Percentiles rank a stretch among this genome's conserved stretches.
phyloP scores from a whole-genome alignment of 2,113 vertebrate species.

The Mobula birostris region DNA sequence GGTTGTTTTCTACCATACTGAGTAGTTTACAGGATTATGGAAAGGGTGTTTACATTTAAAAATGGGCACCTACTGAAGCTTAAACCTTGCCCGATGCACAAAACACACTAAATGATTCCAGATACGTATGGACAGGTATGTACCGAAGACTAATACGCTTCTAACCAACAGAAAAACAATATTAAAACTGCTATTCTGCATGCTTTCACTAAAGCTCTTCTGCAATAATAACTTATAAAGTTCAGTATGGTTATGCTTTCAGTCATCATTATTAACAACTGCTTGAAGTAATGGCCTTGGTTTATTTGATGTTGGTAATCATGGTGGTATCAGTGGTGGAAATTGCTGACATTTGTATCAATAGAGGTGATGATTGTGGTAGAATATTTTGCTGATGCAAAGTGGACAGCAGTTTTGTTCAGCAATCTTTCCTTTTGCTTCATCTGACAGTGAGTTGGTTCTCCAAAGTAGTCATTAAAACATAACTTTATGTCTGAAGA shows the following conservation, averaged over 20 bases:
- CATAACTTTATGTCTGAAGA: neutral
- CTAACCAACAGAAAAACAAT: neutral
- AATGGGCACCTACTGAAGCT: neutral
- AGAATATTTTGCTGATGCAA: slow-evolving; percentile 21
- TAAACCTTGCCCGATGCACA: neutral
- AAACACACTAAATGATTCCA: neutral
- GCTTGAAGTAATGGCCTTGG: neutral
- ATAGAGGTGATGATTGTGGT: slow-evolving; percentile 1
- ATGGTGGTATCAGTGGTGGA: slow-evolving; percentile 18
- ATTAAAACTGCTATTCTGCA: slow-evolving; percentile 19
- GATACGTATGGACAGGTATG: slow-evolving; percentile 28
- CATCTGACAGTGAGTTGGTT: neutral
- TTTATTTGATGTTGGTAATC: slow-evolving; percentile 27
- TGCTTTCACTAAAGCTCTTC: slow-evolving; percentile 31
- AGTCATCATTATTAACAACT: slow-evolving; percentile 16
- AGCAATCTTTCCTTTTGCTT: neutral
- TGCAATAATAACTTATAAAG: neutral
- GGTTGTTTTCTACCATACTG: slow-evolving; percentile 24
- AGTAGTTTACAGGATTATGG: slow-evolving; percentile 9
- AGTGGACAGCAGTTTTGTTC: neutral
- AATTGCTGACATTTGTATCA: slow-evolving; percentile 20
- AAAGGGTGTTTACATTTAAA: slow-evolving; percentile 32
- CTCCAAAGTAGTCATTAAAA: slow-evolving; percentile 4
- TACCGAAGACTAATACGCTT: neutral
- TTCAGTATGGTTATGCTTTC: slow-evolving; percentile 20